Conservation (phyloP, 2,888 invertebrate species). For the Agrochola lota region DNA sequence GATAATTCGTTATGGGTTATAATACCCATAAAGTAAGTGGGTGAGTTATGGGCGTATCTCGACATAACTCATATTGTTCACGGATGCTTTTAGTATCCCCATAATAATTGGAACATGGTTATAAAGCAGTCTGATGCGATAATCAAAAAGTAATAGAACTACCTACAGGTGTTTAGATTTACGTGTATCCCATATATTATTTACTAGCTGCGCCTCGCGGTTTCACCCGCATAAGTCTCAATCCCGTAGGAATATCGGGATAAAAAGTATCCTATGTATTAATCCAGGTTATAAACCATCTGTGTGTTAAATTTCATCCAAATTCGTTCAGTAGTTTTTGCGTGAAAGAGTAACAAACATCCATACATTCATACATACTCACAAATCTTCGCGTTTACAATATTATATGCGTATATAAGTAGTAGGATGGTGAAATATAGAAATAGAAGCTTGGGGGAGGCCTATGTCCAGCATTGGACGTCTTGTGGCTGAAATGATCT, state of each 20-base stretch:
- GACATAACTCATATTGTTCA: conserved; percentile 43
- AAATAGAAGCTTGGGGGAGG: background rate
- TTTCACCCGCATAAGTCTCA: too few species aligned
- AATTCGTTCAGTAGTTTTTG: too few species aligned
- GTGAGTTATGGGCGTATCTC: conserved; percentile 39
- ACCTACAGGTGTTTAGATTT: background rate
- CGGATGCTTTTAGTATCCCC: conserved; percentile 48
- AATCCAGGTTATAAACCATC: too few species aligned
- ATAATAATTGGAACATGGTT: conserved; percentile 47
- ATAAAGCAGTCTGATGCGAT: conserved; percentile 21
- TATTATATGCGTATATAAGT: too few species aligned
- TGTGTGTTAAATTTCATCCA: too few species aligned
- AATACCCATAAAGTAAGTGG: conserved; percentile 27
- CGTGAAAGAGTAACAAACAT: too few species aligned
- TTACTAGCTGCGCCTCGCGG: too few species aligned
- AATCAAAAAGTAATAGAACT: conserved; percentile 37
- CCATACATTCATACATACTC: too few species aligned
- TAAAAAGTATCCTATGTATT: too few species aligned
- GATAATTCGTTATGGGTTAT: conserved; percentile 30
- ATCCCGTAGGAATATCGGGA: too few species aligned
- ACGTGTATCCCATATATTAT: conserved; percentile 15
- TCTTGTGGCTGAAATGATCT: background rate
- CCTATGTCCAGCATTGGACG: background rate
- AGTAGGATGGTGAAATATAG: background rate
- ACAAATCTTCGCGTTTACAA: too few species aligned